Evolutionary conservation across 2,888 invertebrate genomes (phyloP).

Genomic region (Esperia sulphurella): DNA sequence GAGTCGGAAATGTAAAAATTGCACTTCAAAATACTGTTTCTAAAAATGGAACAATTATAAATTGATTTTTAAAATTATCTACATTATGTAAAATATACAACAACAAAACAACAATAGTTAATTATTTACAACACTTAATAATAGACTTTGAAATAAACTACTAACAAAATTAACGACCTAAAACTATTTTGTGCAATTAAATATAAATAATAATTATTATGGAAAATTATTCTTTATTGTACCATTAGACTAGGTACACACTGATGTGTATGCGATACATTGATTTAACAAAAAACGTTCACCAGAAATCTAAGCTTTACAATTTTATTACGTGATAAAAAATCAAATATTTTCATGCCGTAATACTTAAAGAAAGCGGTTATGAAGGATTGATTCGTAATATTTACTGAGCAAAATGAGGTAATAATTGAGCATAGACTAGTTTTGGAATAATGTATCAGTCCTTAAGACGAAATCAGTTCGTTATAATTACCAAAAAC

Average conservation of each 20-base stretch:
- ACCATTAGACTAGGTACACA: background rate
- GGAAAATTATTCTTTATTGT: background rate
- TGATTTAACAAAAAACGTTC: no score
- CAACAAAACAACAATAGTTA: slow-evolving; percentile 26
- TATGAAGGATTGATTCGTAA: no score
- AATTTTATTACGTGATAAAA: no score
- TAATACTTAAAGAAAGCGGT: no score
- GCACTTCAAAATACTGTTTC: slow-evolving; percentile 68
- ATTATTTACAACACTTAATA: slow-evolving; percentile 23
- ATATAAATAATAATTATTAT: background rate
- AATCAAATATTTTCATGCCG: no score
- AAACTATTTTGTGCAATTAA: slow-evolving; percentile 7
- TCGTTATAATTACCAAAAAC: no score
- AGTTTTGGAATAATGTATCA: no score
- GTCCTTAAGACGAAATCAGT: no score
- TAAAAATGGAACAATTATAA: slow-evolving; percentile 19
- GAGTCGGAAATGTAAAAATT: slow-evolving; percentile 39
- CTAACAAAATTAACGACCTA: slow-evolving; percentile 18
- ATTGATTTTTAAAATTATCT: slow-evolving; percentile 7
- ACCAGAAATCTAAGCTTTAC: no score
- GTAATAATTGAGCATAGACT: no score
- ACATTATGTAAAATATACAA: slow-evolving; percentile 39
- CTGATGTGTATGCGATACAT: background rate
- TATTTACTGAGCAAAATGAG: no score
- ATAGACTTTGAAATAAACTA: slow-evolving; percentile 17